Evolutionary conservation across 2,113 vertebrate genomes (phyloP), one percentile per base, ranked within the genome.

Genomic region (Porphyrio hochstetteri): DNA sequence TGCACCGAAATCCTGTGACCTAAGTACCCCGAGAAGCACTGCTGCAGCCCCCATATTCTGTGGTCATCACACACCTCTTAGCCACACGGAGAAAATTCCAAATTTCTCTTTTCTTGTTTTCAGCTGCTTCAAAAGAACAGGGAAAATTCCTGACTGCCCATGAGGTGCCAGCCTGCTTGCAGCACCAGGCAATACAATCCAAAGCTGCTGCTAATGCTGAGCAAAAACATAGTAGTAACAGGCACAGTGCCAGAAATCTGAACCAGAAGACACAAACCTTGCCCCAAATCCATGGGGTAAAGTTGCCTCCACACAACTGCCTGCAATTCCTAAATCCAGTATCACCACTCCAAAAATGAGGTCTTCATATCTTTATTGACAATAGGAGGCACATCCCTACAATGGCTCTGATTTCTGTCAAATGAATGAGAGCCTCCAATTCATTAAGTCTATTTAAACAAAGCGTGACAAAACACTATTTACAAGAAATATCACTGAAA

Each of bases 401-500:
- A 84, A 81, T 36, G 33, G 61, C 55, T 86, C 80, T 88, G 79
- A 92, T 82, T 93, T 85, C 84, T 60, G 48, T 56, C 53, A 27
- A 53, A 68, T 80, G 57, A 89, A 65, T 28, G 17, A 77, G 21
- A 69, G 88, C 59, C 59, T 77, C 63, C n/a, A 69, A 69, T 80
- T 95, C 82, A 90, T 86, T 77, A 72, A 85, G 25, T 31, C 67
- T 71, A 72, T 90, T 90, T 90, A 80, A 90, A 86, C 0, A 69
- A 38, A 86, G 53, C 90, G 65, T 46, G 36, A 93, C 79, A 90
- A 72, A 42, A 55, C 75, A 69, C 55, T 88, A 29, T 83, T 95
- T 86, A 71, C 59, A 82, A 88, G 76, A 78, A 93, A 60, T 50
- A 81, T 15, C 24, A 38, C 76, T 75, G 86, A 90, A 92, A 75